A percentile compares a stretch with the other conserved stretches of the same genome.
phyloP scores from a whole-genome alignment of 2,113 vertebrate genomes.

The Ellobius talpinus region DNA sequence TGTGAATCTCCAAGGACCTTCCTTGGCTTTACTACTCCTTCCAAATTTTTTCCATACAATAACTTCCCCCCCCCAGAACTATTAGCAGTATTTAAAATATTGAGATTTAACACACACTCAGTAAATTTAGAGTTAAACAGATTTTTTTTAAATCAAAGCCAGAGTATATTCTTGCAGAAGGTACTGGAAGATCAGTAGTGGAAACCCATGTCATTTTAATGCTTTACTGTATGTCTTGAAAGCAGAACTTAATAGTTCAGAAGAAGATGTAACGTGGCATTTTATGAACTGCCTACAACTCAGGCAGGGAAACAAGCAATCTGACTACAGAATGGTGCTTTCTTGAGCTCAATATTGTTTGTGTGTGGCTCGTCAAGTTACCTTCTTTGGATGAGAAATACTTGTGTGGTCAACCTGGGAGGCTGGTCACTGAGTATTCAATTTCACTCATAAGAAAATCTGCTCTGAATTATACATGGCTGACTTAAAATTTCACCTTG shows the following conservation, averaged over 20 bases:
- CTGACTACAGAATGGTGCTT: not conserved
- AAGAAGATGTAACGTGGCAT: not conserved
- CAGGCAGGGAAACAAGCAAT: not conserved
- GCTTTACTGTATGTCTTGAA: not conserved
- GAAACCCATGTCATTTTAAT: not conserved
- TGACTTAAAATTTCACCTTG: slow-evolving; percentile 17
- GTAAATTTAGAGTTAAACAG: not conserved
- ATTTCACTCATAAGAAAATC: slow-evolving; percentile 57
- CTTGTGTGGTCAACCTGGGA: slow-evolving; percentile 27
- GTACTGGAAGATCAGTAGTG: not conserved
- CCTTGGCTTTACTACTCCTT: not conserved
- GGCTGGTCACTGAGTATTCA: slow-evolving; percentile 34
- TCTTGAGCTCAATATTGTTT: not conserved
- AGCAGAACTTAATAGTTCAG: not conserved
- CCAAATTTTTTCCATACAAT: not conserved
- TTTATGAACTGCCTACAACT: not conserved
- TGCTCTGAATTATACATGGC: slow-evolving; percentile 53
- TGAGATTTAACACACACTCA: not conserved
- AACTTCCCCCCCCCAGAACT: not conserved
- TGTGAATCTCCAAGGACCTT: not conserved
- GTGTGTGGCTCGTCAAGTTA: not conserved
- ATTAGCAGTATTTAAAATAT: slow-evolving; percentile 16
- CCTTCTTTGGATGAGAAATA: not conserved
- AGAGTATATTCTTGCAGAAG: not conserved
- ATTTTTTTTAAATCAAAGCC: not conserved